Evolutionary conservation across 2,113 vertebrate genomes (phyloP), one percentile per base, ranked within the genome.

Genomic region (Gobiocypris rarus): DNA sequence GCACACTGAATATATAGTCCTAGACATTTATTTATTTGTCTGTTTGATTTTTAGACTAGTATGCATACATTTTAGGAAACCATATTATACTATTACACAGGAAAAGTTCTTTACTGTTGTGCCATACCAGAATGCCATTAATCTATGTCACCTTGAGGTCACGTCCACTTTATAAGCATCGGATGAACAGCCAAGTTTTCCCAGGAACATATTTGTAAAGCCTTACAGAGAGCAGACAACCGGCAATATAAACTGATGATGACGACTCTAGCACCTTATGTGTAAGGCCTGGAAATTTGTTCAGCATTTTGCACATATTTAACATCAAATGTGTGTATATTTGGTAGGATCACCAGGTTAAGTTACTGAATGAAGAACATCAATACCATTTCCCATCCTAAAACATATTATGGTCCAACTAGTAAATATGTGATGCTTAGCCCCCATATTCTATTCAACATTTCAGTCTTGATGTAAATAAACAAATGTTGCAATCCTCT

Each of bases 381-480:
- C 28, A 34, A 34, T 2, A 31, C 63, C 15, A 34, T 67, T 67
- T 34, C 28, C 63, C 15, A 34, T 67, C 7, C 31, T 17, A 17
- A 50, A 5, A 50, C 48, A 50, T 50, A 50, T 50, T 4, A 50
- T 50, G 48, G 45, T 48, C 45, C 45, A 48, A 48, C 11, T 13
- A 13, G 3, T 48, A 48, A 48, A 48, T 48, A 10, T 48, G 50
- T 54, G 19, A 54, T 19, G 50, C 50, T 52, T 19, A 52, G 43
- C 7, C 48, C 9, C 43, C 63, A 85, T 52, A 9, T 34, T 67
- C 65, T 86, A 54, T 19, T 34, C 77, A 85, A 26, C 19, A 38
- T 75, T 24, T 28, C 1, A 38, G 76, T 67, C 67, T 19, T 84
- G 88, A 91, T 89, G 87, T 82, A 89, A 91, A 93, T 89, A 93